Evolutionary conservation across 2,113 vertebrate genomes (phyloP), one percentile per base, ranked within the genome.

Genomic region (Myocastor coypus): DNA sequence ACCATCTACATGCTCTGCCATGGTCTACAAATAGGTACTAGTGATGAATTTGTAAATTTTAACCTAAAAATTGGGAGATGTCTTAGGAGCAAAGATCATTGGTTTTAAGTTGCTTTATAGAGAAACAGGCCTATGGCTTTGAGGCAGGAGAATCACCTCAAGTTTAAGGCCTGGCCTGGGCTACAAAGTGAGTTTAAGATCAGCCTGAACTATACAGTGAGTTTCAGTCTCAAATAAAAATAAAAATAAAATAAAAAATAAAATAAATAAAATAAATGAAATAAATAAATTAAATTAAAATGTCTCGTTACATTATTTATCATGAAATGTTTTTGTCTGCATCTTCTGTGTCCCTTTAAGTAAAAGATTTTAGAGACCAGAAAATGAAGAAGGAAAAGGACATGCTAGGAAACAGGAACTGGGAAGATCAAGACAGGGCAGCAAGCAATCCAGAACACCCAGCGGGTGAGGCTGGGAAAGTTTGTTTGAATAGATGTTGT

Each of bases 71-170:
- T 57, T 73, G 59, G 24, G 19, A 42, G 34, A 87, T 83, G 30
- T 78, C 46, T 61, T 87, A 55, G 32, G 28, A 64, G 24, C 63
- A 86, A 95, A 7, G 50, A 57, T 63, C 3, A 87, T 64, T 90
- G 57, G 75, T 87, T 87, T 66, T 95, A 30, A 88, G 1, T 85
- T 69, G 50, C n/a, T 88, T 94, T 30, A 40, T 4, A 73, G 69
- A 96, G 17, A 26, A 96, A 94, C 4, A 37, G 59, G 78, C 12
- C 12, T 69, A 46, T 77, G 42, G 1, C 34, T 14, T 75, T 12
- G 1, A 13, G 42, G 75, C 59, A 66, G 52, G 52, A 66, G 13
- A 94, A 46, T 46, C 46, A 5, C 46, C 46, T 46, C 46, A 46
- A 46, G 46, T 46, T 46, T 46, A 46, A 46, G 46, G 46, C 46